Conservation (phyloP, 2,113 vertebrate species). For the Bagarius yarrelli region DNA sequence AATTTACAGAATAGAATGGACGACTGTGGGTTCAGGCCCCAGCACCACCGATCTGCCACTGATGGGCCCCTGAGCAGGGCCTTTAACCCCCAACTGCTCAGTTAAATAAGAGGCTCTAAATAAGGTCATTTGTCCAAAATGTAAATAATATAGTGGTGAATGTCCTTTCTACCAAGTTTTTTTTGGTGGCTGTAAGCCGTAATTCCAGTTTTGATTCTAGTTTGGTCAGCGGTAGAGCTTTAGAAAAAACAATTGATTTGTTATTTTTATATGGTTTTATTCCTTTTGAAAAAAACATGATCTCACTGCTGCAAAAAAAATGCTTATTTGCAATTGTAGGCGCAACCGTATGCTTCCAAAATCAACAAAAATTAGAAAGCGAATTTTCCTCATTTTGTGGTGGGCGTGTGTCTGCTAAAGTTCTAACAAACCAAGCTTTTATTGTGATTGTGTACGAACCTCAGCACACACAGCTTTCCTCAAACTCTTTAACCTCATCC, state of each 20-base stretch:
- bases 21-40: no score
- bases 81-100: no score
- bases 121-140: no score
- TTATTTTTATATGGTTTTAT: neutral
- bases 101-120: no score
- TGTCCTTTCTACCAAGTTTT: no score
- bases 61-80: no score
- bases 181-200: neutral
- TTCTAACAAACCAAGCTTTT: constrained; percentile 39
- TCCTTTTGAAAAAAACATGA: neutral
- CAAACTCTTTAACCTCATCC: constrained; percentile 19
- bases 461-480: constrained; percentile 24
- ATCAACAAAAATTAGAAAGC: constrained; percentile 30
- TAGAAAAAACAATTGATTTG: neutral
- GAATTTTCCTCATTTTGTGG: constrained; percentile 44
- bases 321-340: neutral
- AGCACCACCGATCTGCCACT: no score
- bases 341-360: neutral
- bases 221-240: neutral
- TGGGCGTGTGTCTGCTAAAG: constrained; percentile 32
- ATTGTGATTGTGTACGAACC: constrained; percentile 34
- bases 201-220: neutral
- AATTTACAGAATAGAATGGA: no score
- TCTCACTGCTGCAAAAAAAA: neutral
- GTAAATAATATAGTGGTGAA: no score